These are phyloP conservation scores for Leptinotarsa juncta DNA, from an alignment of 2,888 invertebrate species.

Conservation along the genomic window DNA sequence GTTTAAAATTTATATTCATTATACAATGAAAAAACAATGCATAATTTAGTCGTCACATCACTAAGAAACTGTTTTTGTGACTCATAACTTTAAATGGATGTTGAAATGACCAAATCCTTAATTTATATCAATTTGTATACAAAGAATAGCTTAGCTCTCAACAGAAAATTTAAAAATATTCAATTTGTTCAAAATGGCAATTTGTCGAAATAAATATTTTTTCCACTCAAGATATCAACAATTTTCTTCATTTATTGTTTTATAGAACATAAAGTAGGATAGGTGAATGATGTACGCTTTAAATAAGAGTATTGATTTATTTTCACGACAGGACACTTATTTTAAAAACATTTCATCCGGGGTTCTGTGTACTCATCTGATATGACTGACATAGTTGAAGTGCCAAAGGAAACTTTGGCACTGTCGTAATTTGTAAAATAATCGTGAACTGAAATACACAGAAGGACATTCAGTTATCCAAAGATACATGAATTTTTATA, in stretches of 20 bases:
- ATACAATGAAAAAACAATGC: background rate
- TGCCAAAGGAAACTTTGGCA: conserved; percentile 32
- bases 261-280: background rate
- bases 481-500: conserved; percentile 39
- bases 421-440: conserved; percentile 18
- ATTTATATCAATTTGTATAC: conserved; percentile 1
- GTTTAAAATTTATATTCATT: background rate
- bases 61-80: background rate
- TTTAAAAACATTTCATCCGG: conserved; percentile 28
- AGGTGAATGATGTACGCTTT: background rate
- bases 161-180: no score
- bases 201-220: background rate
- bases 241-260: background rate
- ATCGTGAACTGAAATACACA: conserved; percentile 14
- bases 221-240: background rate
- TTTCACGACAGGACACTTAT: conserved; percentile 36
- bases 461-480: conserved; percentile 13
- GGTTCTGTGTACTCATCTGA: conserved; percentile 22
- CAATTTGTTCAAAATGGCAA: no score
- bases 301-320: conserved; percentile 29
- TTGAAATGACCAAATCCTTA: background rate
- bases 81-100: background rate
- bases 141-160: background rate
- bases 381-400: conserved; percentile 32
- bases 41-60: background rate